Base-by-base conservation (phyloP, 2,888 invertebrate genomes). In the Coleophora flavipennella region DNA sequence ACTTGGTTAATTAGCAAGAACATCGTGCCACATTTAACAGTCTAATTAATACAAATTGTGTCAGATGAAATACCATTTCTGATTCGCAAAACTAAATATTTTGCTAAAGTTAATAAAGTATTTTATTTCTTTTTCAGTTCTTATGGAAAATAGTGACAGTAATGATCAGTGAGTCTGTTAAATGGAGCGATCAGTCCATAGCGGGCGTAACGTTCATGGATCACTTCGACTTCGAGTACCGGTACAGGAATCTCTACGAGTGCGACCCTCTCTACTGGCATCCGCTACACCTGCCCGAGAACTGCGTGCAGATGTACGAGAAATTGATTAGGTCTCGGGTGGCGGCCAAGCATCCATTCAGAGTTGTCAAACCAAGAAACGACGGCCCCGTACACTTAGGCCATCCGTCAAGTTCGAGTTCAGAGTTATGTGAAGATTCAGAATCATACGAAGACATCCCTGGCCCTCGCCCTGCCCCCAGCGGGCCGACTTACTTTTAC, bases 201-300 rank as follows among this genome's bases (percentile, higher is more conserved):
- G 51, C 67, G 0, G 83, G 83, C 3, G 58, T 80, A 13, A 77
- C 83, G 0, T 81, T 79, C 47, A 71, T 54, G 63, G 81, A 81
- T 14, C 28, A 77, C 38, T 73, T 74, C 33, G 69, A 76, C 45
- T 76, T 80, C 31, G 71, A 72, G 41, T 55, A 69, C 29, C 58
- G 75, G 40, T 79, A 75, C 45, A 58, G 61, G 41, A 53, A 78
- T 31, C 50, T 64, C 6, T 53, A 72, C 36, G 76, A 79, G 53
- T 81, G 81, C 42, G 69, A 81, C 43, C 80, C 81, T 1, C 55
- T 74, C 31, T 64, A 77, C 48, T 81, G 74, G 73, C 72, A 81
- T 43, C 83, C 81, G 0, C 50, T 83, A 8, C 80, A 79, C 54
- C 46, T 81, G 34, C 80, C 81, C 0, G 66, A 67, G 26, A 48